Evolutionary conservation across 2,797 vertebrate species (phyloP).

Genomic region (Poeciliopsis infans): DNA sequence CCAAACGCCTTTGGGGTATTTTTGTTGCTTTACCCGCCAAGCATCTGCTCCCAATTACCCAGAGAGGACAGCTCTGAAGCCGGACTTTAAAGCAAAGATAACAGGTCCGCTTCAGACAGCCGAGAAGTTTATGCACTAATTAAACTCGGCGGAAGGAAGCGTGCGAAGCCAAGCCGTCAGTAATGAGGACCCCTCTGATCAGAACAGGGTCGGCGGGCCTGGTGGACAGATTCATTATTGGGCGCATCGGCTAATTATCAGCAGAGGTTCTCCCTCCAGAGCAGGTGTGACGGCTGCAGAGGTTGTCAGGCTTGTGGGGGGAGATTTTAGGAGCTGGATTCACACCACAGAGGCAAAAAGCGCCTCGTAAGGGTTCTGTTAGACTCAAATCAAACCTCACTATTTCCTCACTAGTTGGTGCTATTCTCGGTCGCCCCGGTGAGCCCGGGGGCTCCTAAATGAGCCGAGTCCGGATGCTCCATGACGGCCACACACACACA

Average conservation of each 20-base stretch:
- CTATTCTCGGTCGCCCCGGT: slow-evolving; percentile 58
- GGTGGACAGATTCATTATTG: slow-evolving; percentile 71
- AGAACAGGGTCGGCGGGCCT: slow-evolving; percentile 69
- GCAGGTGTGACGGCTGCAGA: slow-evolving; percentile 72
- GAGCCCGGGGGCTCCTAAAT: slow-evolving; percentile 55
- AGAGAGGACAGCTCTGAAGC: slow-evolving; percentile 78
- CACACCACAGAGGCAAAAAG: slow-evolving; percentile 51
- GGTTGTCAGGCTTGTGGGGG: slow-evolving; percentile 65
- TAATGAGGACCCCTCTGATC: slow-evolving; percentile 80
- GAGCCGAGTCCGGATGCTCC: slow-evolving; percentile 59
- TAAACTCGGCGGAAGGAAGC: slow-evolving; percentile 80
- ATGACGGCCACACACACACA: slow-evolving; percentile 60
- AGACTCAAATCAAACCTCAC: slow-evolving; percentile 62
- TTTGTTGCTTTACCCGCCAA: slow-evolving; percentile 80
- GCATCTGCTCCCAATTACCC: slow-evolving; percentile 85
- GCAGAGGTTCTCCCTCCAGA: slow-evolving; percentile 66
- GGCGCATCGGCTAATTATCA: slow-evolving; percentile 74
- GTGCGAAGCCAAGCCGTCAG: slow-evolving; percentile 68
- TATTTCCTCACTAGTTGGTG: slow-evolving; percentile 62
- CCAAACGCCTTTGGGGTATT: slow-evolving; percentile 80
- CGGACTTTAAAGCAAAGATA: slow-evolving; percentile 76
- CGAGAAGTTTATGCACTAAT: slow-evolving; percentile 82
- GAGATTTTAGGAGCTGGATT: slow-evolving; percentile 50
- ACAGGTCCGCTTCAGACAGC: slow-evolving; percentile 75
- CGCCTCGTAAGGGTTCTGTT: slow-evolving; percentile 58